Base-by-base conservation (phyloP, 2,797 vertebrate genomes). In the Hippoglossus hippoglossus region DNA sequence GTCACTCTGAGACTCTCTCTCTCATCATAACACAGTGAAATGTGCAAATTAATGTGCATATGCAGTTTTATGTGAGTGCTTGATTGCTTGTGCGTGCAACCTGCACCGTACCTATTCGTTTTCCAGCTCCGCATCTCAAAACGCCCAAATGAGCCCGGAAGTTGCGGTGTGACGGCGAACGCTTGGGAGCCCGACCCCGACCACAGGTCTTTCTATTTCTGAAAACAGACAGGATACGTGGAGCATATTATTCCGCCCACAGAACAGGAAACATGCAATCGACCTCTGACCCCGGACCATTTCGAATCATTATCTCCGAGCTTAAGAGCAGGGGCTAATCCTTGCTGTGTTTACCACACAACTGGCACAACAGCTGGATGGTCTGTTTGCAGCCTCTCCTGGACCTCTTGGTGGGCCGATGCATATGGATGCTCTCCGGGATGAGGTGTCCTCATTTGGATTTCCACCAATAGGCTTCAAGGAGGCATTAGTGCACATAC, bases 351-450 rank as follows among this genome's bases (percentile, higher is more conserved):
- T 90, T 84, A 86, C 87, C 79, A 82, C 82, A 89, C 71, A 86
- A 91, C 84, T 88, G 82, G 83, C 64, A 80, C 76, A 91, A 79
- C 90, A 93, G 85, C 91, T 91, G 91, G 90, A 90, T 87, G 86
- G 67, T 81, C 86, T 65, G 57, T 90, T 85, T 41, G 65, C 74
- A 63, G 85, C 73, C 79, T 57, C 22, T 67, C 39, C 52, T 44
- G 71, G 64, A 77, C 75, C 77, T 71, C 60, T 75, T 34, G 62
- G 15, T 69, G 44, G 59, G 21, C 44, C 28, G 28, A 61, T 76
- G 62, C 79, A 75, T 84, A 87, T 75, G 81, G 73, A 83, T 73
- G 13, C 70, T 46, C 51, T 85, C 75, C 58, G 83, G 79, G 71
- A 77, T 83, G 73, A 85, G 82, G 67, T 77, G 83, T 22, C 74